Evolutionary conservation across 2,888 invertebrate species (phyloP), one percentile per base, ranked within the genome.

Genomic region (Maniola hyperantus): DNA sequence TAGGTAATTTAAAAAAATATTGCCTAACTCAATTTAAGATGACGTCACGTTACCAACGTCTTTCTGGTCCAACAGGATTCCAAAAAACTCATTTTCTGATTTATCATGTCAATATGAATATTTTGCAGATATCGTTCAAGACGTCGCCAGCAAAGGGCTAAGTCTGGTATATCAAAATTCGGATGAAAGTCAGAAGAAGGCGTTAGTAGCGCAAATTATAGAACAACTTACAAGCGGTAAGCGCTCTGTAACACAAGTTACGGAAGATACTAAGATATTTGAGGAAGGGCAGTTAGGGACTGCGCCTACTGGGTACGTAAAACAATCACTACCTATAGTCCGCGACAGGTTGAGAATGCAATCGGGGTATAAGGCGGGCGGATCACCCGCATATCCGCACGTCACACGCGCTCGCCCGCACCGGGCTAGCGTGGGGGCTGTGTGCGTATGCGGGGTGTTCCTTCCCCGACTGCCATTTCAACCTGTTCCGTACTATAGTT

Each of bases 91-190:
- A 11, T 7, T 48, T 6, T 18, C 18, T 48, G 1, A 6, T 26
- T 11, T 48, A 48, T 8, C 18, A 48, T 44, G 10, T 13, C 15
- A 34, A 18, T 42, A 6, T 34, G n/a, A 62, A 63, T 70, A 70
- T 62, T 48, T 76, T 83, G 62, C 81, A 98, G 98, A 98, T 79
- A 95, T 98, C 75, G 96, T 98, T 0, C 98, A 98, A 91, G 98
- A 98, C 83, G 96, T 97, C 2, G 97, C 98, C 0, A 97, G 97
- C 13, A 97, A 98, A 83, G 98, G 98, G 10, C 92, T 99, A 26
- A 97, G 97, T 64, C 90, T 98, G 2, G 96, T 98, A 7, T 98
- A 98, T 81, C 96, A 97, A 76, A 95, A 95, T 65, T 97, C 97
- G 0, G 95, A 95, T 69, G 94, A 95, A 63, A 94, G 94, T 70